These are phyloP conservation scores for Cataglyphis cursor DNA, from an alignment of 2,888 invertebrate genomes.

Conservation along the genomic window DNA sequence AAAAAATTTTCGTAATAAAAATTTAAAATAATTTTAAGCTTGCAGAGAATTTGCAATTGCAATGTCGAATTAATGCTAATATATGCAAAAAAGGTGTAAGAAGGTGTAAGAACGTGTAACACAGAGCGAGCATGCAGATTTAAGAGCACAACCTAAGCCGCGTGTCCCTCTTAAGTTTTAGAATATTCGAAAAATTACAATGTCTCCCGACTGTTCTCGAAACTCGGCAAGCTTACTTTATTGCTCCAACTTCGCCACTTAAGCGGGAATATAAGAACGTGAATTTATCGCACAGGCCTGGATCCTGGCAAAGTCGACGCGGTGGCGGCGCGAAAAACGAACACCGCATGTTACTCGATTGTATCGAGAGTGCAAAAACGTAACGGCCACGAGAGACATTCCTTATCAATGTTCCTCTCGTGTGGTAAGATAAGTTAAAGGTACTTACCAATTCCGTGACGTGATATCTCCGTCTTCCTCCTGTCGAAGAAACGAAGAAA, in stretches of 20 bases:
- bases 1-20: conserved; percentile 1
- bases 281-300: conserved; percentile 35
- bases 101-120: background rate
- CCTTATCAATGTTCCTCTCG: conserved; percentile 66
- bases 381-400: conserved; percentile 50
- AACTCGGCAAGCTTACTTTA: conserved; percentile 35
- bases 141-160: background rate
- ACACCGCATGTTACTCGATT: conserved; percentile 41
- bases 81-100: background rate
- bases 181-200: conserved; percentile 51
- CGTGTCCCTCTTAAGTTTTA: conserved; percentile 15
- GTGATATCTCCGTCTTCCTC: conserved; percentile 53
- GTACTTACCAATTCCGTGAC: conserved; percentile 56
- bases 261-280: conserved; percentile 26
- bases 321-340: conserved; percentile 28
- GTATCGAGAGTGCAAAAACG: conserved; percentile 32
- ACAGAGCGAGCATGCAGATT: background rate
- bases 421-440: conserved; percentile 29
- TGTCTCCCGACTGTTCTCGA: conserved; percentile 16
- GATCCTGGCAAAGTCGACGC: background rate
- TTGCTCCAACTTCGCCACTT: conserved; percentile 40
- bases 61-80: conserved; percentile 9
- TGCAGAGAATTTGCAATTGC: conserved; percentile 6
- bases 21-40: conserved; percentile 19
- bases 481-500: conserved; percentile 49